Base-by-base conservation (phyloP, 2,888 invertebrate genomes). In the Ichneumoninae sp. region DNA sequence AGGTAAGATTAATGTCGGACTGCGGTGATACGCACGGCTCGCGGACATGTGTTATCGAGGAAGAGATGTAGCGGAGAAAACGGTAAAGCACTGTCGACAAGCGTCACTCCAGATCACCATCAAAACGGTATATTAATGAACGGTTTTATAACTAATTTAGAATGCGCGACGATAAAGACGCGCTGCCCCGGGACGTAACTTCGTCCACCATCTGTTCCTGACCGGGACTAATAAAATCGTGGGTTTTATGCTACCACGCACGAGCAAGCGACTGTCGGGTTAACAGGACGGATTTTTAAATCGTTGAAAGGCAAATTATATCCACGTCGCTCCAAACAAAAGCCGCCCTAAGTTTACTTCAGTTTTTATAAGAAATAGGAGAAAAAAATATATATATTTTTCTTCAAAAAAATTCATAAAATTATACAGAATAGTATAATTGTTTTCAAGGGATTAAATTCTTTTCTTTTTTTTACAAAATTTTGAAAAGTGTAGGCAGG, bases 81-180 rank as follows among this genome's bases (percentile, higher is more conserved):
- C 83, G 83, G 79, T 83, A 50, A 75, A 79, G 70, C 79, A 80
- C 70, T 22, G 77, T 83, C 78, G 68, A 74, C 76, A 63, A 60
- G 16, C 73, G 82, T 57, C 54, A 71, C 66, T 77, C 63, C 66
- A 71, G 68, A 71, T 78, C 77, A 74, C 68, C 68, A 44, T 77
- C 57, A 77, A 82, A 73, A 83, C 83, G 83, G 83, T 83, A 74
- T 69, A 83, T 78, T 50, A 83, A 78, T 74, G 52, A 52, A 70
- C 68, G 47, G 33, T 83, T 83, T 65, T 69, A 60, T 74, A 68
- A 63, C 60, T 63, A 74, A 78, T 79, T 83, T 63, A 63, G 22
- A 74, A 69, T 73, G 36, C 22, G 60, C 71, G 66, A 50, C 73
- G 47, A 13, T 40, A 13, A 10, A 50, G 30, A 10, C 52, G 47